Evolutionary conservation across 2,113 vertebrate genomes (phyloP).

Genomic region (Rutilus rutilus): DNA sequence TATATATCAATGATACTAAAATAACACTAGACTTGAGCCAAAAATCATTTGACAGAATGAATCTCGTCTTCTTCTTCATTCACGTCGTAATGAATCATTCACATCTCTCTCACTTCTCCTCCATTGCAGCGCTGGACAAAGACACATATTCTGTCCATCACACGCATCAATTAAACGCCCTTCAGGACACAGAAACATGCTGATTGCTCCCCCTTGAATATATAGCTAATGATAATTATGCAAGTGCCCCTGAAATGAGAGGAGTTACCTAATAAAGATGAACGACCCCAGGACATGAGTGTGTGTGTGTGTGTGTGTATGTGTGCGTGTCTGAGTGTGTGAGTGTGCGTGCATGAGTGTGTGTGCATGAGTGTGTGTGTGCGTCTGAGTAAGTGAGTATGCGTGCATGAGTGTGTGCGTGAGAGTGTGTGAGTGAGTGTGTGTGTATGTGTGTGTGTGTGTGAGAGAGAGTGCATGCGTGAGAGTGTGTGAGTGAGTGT

Average conservation of each 20-base stretch:
- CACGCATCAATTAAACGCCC: slow-evolving; percentile 13
- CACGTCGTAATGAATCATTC: neutral
- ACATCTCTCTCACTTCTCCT: slow-evolving; percentile 81
- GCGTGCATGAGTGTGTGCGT: too few species aligned
- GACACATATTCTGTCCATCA: slow-evolving; percentile 27
- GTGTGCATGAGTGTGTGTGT: neutral
- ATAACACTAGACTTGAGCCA: neutral
- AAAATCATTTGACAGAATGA: neutral
- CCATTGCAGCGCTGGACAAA: slow-evolving; percentile 38
- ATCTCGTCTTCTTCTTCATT: neutral
- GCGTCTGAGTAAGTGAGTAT: too few species aligned
- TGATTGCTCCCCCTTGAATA: slow-evolving; percentile 55
- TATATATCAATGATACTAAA: too few species aligned
- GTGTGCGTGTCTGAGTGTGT: neutral
- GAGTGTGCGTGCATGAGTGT: neutral
- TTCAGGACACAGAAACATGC: slow-evolving; percentile 21
- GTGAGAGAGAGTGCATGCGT: too few species aligned
- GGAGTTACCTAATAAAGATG: slow-evolving; percentile 55
- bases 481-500: too few species aligned
- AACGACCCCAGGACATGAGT: neutral
- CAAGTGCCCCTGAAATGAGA: slow-evolving; percentile 55
- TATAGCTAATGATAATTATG: slow-evolving; percentile 59
- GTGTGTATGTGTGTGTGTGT: neutral
- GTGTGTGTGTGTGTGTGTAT: neutral
- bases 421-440: neutral